These are phyloP conservation scores for Pyrocoelia pectoralis DNA, from an alignment of 2,888 invertebrate species.

Conservation along the genomic window DNA sequence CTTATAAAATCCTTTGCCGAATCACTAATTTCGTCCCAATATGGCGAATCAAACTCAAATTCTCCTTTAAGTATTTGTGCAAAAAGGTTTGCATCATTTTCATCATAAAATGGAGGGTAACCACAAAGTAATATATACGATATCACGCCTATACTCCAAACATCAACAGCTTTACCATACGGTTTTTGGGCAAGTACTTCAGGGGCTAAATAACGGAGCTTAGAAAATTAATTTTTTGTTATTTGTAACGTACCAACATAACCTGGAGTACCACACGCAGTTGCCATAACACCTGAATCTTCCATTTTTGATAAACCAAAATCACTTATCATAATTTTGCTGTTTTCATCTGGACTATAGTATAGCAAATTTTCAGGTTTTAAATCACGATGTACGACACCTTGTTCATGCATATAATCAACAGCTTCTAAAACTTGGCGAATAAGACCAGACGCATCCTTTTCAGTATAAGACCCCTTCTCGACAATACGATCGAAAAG, in stretches of 20 bases:
- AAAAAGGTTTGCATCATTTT: slow-evolving; percentile 98
- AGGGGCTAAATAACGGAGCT: slow-evolving; percentile 69
- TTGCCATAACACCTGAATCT: slow-evolving; percentile 99
- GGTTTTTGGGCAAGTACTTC: slow-evolving; percentile 99
- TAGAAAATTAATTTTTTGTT: background rate
- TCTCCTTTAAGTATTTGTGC: slow-evolving; percentile 99
- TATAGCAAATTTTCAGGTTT: slow-evolving; percentile 97
- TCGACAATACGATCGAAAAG: slow-evolving; percentile 99
- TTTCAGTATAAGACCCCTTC: slow-evolving; percentile 99
- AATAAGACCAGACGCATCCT: slow-evolving; percentile 96
- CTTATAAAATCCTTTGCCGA: slow-evolving; percentile 99
- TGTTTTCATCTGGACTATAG: slow-evolving; percentile 96
- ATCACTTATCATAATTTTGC: slow-evolving; percentile 99
- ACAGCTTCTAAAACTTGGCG: slow-evolving; percentile 98
- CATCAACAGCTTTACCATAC: slow-evolving; percentile 99
- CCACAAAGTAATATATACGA: slow-evolving; percentile 99
- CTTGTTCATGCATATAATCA: slow-evolving; percentile 99
- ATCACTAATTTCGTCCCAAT: slow-evolving; percentile 99
- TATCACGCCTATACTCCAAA: slow-evolving; percentile 99
- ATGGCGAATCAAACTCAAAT: slow-evolving; percentile 99
- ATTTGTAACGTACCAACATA: slow-evolving; percentile 77
- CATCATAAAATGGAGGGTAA: slow-evolving; percentile 99
- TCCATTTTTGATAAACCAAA: slow-evolving; percentile 99
- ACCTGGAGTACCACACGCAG: slow-evolving; percentile 99
- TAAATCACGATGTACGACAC: slow-evolving; percentile 97